Conservation (phyloP, 2,113 vertebrate genomes). For the Lepus europaeus region DNA sequence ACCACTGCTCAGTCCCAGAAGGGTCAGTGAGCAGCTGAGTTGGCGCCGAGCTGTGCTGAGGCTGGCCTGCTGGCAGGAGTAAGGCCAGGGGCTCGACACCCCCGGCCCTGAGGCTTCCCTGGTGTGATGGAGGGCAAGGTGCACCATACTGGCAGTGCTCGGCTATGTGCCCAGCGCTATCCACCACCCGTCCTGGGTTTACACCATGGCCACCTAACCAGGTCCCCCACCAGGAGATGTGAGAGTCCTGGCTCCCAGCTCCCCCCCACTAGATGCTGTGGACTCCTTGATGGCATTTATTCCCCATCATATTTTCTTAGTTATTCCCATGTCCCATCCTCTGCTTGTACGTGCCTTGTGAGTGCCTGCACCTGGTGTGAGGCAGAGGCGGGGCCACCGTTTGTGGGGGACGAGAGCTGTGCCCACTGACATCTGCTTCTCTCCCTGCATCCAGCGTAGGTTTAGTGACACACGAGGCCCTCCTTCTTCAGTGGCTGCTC, state of each 20-base stretch:
- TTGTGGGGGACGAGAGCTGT: too few species aligned
- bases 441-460: too few species aligned
- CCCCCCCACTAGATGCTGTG: neutral
- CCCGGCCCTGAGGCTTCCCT: neutral
- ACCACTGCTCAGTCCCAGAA: neutral
- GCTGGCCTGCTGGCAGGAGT: neutral
- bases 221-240: neutral
- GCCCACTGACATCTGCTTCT: too few species aligned
- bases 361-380: too few species aligned
- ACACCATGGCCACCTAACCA: neutral
- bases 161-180: too few species aligned
- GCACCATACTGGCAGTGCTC: too few species aligned
- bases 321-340: too few species aligned
- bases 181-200: too few species aligned
- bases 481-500: neutral
- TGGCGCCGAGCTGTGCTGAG: neutral
- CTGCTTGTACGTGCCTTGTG: too few species aligned
- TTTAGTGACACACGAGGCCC: neutral
- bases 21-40: neutral
- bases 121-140: too few species aligned
- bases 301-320: neutral
- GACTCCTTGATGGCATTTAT: neutral
- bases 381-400: too few species aligned
- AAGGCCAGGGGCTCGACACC: neutral
- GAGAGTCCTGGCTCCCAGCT: neutral